Conservation (phyloP, 92 coral and sea anemone genomes). For the Epizoanthus scotinus region DNA sequence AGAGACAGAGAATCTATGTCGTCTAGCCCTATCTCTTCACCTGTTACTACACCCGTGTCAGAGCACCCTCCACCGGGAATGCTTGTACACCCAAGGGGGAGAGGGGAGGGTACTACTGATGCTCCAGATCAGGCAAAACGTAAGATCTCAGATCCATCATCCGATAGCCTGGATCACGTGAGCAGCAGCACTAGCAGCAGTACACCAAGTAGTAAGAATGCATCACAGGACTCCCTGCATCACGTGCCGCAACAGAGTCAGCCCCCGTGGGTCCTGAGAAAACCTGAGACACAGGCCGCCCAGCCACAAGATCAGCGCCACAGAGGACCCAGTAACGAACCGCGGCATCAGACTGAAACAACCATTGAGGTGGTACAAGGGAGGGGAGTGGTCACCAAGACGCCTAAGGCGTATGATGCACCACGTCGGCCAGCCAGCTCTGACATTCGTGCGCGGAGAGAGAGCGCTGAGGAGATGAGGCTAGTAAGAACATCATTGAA, state of each 20-base stretch:
- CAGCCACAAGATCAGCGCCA: conserved; percentile 17
- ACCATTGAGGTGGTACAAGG: conserved; percentile 74
- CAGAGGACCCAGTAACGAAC: conserved; percentile 5
- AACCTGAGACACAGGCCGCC: conserved; percentile 18
- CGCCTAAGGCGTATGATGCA: conserved; percentile 57
- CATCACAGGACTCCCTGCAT: conserved; percentile 82
- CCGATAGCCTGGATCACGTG: conserved; percentile 60
- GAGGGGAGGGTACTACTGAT: conserved; percentile 45
- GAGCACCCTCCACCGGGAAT: conserved; percentile 4
- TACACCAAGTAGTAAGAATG: conserved; percentile 80
- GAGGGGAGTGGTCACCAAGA: conserved; percentile 68
- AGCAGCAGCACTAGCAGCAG: conserved; percentile 88
- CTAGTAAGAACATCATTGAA: conserved; percentile 58
- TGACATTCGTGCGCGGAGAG: conserved; percentile 72
- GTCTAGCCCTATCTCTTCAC: conserved; percentile 21
- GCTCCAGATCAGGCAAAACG: conserved; percentile 44
- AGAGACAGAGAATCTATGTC: conserved; percentile 58
- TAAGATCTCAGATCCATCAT: conserved; percentile 57
- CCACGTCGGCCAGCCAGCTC: conserved; percentile 81
- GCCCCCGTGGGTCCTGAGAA: conserved; percentile 32
- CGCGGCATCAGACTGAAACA: conserved; percentile 48
- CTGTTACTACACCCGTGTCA: conserved; percentile 26
- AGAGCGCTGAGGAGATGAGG: conserved; percentile 68
- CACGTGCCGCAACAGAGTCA: conserved; percentile 46
- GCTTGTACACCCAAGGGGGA: conserved; percentile 25